A percentile compares a stretch with the other conserved stretches of the same genome.
phyloP scores from a whole-genome alignment of 1,140 invertebrate genomes.

The Druon quercuslanigerum region DNA sequence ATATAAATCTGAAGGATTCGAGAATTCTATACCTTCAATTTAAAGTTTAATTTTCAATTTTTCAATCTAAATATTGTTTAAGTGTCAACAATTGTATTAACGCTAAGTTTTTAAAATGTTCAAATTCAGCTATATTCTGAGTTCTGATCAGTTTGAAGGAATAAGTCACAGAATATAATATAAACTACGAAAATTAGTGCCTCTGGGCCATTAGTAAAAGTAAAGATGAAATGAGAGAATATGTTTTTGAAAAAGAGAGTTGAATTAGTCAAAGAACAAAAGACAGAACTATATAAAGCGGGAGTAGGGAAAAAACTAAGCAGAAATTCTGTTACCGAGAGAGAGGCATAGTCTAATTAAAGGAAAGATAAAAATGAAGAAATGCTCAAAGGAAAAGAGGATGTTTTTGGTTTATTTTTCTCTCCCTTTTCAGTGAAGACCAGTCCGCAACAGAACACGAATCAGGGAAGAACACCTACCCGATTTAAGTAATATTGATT shows the following conservation, averaged over 20 bases:
- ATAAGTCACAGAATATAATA: too few relatives aligned
- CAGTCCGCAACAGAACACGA: background rate
- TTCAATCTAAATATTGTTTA: too few relatives aligned
- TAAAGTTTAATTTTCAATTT: too few relatives aligned
- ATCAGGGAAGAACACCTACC: background rate
- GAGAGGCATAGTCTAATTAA: conserved; percentile 3
- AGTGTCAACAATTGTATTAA: too few relatives aligned
- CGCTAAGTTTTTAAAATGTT: too few relatives aligned
- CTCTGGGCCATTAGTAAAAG: background rate
- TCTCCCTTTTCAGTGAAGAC: background rate
- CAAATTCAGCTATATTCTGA: too few relatives aligned
- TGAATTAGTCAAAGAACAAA: background rate
- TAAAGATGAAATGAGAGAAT: background rate
- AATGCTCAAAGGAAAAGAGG: conserved; percentile 26
- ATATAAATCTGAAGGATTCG: too few relatives aligned
- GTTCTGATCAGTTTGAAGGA: too few relatives aligned
- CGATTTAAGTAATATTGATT: conserved; percentile 54
- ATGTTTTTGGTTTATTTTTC: conserved; percentile 5
- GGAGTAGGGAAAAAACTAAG: background rate
- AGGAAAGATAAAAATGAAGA: conserved; percentile 13
- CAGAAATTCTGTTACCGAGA: background rate
- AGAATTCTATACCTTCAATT: too few relatives aligned
- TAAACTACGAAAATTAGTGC: too few relatives aligned
- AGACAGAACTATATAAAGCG: background rate
- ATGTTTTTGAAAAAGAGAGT: background rate